Conservation (phyloP, 2,113 vertebrate species). For the Nymphicus hollandicus region DNA sequence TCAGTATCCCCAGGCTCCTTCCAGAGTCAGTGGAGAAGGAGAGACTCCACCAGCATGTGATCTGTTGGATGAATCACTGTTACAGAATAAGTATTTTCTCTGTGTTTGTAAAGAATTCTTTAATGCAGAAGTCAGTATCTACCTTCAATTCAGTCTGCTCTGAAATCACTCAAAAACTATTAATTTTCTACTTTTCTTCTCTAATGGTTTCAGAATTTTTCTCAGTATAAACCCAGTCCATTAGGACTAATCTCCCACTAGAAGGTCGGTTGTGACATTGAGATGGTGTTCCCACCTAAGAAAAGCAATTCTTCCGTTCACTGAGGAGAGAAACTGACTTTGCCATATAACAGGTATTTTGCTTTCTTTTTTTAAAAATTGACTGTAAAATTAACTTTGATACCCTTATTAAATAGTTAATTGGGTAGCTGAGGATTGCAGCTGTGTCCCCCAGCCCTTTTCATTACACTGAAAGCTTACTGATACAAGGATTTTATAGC, state of each 20-base stretch:
- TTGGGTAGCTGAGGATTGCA: conserved; percentile 1
- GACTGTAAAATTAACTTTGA: conserved; percentile 2
- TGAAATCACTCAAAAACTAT: background rate
- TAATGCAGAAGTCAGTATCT: background rate
- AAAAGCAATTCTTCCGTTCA: background rate
- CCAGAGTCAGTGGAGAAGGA: background rate
- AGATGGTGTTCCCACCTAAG: background rate
- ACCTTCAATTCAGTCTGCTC: background rate
- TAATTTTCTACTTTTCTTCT: background rate
- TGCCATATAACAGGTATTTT: background rate
- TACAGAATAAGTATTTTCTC: background rate
- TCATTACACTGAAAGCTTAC: background rate
- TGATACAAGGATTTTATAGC: background rate
- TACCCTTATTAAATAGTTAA: background rate
- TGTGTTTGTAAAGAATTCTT: background rate
- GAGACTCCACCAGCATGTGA: background rate
- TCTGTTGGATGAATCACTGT: background rate
- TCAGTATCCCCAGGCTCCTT: background rate
- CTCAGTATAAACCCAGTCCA: background rate
- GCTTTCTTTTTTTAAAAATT: background rate
- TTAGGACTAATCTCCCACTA: background rate
- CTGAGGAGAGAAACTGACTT: background rate
- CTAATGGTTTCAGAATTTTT: background rate
- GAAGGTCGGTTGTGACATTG: background rate
- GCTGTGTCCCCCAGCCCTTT: background rate